Evolutionary conservation across 2,797 vertebrate species (phyloP).

Genomic region (Typhlichthys eigenmanni): DNA sequence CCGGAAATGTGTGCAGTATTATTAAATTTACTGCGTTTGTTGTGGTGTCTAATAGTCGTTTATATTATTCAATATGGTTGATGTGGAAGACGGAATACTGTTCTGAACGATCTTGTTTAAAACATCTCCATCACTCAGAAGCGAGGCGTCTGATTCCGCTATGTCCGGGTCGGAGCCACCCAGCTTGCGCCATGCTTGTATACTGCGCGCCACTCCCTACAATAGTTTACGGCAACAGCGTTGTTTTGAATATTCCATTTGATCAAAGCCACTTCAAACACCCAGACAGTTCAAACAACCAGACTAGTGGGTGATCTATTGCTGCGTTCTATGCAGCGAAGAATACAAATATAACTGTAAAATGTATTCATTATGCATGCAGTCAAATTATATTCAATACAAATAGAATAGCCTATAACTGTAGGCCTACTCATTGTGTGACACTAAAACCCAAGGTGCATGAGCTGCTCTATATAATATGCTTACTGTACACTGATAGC

Average conservation of each 20-base stretch:
- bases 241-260: constrained; percentile 9
- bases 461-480: too few species aligned
- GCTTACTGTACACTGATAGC: too few species aligned
- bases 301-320: neutral
- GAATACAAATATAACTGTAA: too few species aligned
- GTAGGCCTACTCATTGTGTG: too few species aligned
- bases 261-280: neutral
- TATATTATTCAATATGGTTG: too few species aligned
- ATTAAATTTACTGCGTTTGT: accelerated
- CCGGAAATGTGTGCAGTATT: constrained; percentile 7
- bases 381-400: too few species aligned
- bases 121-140: constrained; percentile 24
- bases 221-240: constrained; percentile 52
- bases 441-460: too few species aligned
- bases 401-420: too few species aligned
- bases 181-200: constrained; percentile 47
- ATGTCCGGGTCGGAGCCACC: constrained; percentile 67
- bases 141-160: constrained; percentile 53
- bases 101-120: constrained; percentile 14
- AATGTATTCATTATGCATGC: too few species aligned
- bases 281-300: neutral
- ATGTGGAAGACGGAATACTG: neutral
- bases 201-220: constrained; percentile 54
- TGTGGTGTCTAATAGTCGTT: neutral
- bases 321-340: neutral